Percentiles rank a stretch among this genome's conserved stretches.
phyloP scores from a whole-genome alignment of 2,797 vertebrate genomes.

The Phataginus tetradactyla region DNA sequence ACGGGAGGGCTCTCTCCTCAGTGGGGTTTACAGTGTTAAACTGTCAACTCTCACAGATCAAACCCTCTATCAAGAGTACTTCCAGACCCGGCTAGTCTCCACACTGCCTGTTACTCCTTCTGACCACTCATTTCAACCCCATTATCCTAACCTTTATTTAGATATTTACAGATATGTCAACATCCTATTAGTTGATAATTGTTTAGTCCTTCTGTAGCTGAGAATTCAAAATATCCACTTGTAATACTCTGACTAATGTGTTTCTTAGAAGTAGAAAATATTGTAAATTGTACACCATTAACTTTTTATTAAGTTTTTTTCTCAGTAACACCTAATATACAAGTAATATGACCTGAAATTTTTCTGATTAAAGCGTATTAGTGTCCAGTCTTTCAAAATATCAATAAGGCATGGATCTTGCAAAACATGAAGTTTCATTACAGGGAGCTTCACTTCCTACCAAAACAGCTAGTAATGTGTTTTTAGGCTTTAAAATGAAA shows the following conservation, averaged over 20 bases:
- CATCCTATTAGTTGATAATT: background rate
- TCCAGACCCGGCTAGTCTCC: background rate
- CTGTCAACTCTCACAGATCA: background rate
- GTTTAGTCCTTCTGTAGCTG: background rate
- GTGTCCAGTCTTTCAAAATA: constrained; percentile 12
- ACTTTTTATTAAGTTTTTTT: background rate
- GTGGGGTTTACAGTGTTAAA: background rate
- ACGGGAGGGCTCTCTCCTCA: background rate
- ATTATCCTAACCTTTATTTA: background rate
- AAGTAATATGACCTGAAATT: background rate
- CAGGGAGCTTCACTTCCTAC: background rate
- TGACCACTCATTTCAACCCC: background rate
- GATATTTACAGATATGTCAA: background rate
- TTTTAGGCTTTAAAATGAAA: constrained; percentile 15
- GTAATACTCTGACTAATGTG: background rate
- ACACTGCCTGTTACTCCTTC: background rate
- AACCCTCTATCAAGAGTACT: background rate
- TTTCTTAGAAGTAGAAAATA: background rate
- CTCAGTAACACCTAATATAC: background rate
- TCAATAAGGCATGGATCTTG: background rate
- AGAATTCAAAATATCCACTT: constrained; percentile 21
- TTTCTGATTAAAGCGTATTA: background rate
- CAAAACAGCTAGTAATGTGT: background rate
- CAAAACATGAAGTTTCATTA: background rate
- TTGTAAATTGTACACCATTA: background rate